Evolutionary conservation across 2,113 vertebrate species (phyloP).

Genomic region (Harpagus bidentatus): DNA sequence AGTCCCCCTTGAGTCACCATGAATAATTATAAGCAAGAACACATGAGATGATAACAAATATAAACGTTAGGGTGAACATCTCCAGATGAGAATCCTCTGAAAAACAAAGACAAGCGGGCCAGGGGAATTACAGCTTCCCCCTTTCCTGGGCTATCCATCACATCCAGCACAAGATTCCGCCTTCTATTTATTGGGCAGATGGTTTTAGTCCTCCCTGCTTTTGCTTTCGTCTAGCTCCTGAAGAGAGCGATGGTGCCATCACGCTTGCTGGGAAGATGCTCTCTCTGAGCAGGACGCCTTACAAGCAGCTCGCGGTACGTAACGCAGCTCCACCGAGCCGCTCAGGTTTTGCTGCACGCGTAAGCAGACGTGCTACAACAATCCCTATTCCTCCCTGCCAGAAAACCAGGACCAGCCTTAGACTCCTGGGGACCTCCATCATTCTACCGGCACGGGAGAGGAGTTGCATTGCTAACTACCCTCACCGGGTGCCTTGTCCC

Average conservation of each 20-base stretch:
- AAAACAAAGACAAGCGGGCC: neutral
- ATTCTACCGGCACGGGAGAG: neutral
- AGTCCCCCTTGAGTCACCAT: neutral
- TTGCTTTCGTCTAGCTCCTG: neutral
- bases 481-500: accelerated
- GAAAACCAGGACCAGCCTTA: neutral
- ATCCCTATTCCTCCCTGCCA: neutral
- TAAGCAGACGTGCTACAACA: neutral
- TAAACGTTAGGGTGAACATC: accelerated
- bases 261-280: neutral
- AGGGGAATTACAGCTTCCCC: neutral
- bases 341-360: neutral
- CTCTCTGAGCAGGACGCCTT: neutral
- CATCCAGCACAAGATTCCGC: neutral
- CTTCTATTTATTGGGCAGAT: neutral
- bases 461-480: neutral
- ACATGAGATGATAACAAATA: neutral
- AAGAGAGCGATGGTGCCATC: neutral
- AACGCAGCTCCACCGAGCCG: neutral
- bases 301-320: neutral
- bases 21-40: neutral
- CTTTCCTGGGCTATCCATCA: neutral
- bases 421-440: neutral
- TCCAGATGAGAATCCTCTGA: neutral
- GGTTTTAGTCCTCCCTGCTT: neutral